phyloP scores from a whole-genome alignment of 2,888 invertebrate genomes.

The Parthenolecanium corni region DNA sequence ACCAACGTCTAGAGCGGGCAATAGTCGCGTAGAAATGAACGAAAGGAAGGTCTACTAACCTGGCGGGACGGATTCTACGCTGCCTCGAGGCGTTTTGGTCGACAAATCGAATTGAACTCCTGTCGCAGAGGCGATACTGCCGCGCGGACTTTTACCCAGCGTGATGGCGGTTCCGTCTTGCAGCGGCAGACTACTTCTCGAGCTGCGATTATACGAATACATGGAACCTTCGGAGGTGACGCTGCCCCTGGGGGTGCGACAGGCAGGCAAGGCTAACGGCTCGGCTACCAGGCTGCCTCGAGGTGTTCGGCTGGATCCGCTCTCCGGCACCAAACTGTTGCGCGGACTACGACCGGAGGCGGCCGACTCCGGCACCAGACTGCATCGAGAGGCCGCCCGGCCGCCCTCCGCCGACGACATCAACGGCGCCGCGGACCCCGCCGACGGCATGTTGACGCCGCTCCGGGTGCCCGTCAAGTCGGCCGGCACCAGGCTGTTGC shows the following conservation, averaged over 20 bases:
- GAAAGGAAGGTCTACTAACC: constrained; percentile 31
- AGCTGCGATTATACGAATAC: constrained; percentile 42
- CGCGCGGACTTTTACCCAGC: constrained; percentile 39
- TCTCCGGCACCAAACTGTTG: constrained; percentile 40
- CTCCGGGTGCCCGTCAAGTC: constrained; percentile 32
- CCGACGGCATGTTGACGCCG: constrained; percentile 38
- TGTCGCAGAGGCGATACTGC: constrained; percentile 43
- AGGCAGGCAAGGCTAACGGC: constrained; percentile 40
- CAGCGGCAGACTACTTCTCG: constrained; percentile 48
- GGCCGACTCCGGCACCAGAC: constrained; percentile 39
- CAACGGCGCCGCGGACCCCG: constrained; percentile 15
- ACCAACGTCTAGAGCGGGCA: too few species aligned
- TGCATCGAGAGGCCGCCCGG: constrained; percentile 41
- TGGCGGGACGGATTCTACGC: constrained; percentile 41
- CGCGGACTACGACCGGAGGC: constrained; percentile 40
- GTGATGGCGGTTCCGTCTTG: constrained; percentile 35
- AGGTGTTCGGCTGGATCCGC: constrained; percentile 44
- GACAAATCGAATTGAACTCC: constrained; percentile 37
- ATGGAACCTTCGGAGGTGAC: constrained; percentile 38
- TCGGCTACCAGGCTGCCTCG: constrained; percentile 48
- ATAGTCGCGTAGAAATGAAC: too few species aligned
- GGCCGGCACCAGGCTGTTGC: constrained; percentile 41
- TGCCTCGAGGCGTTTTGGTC: constrained; percentile 44
- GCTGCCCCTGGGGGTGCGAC: constrained; percentile 40
- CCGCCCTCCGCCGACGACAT: constrained; percentile 34